Evolutionary conservation across 30 jellyfish, hydroid and myxozoan species (phyloP), one percentile per base, ranked within the genome.

Genomic region (Cassiopea andromeda): DNA sequence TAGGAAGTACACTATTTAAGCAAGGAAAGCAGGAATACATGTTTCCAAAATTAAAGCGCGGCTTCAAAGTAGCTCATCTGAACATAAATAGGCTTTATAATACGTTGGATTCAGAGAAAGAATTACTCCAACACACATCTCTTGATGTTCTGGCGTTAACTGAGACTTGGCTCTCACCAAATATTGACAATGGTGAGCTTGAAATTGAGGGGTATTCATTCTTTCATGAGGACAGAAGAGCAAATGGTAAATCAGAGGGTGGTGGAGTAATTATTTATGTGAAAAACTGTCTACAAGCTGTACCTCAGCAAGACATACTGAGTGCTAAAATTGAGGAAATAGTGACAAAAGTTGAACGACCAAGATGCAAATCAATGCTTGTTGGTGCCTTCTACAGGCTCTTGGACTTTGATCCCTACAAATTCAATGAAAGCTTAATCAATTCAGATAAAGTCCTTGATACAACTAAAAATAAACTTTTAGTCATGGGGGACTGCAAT

Each of bases 341-440:
- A 88, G 78, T 79, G 91, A 88, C 79, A 88, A 80, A 78, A 78
- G 38, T 80, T 72, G 91, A 80, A 66, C 78, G 96, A 88, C 91
- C 92, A 71, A 86, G 82, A 78, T 88, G 81, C 92, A 88, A 78
- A 67, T 81, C 91, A 88, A 43, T 88, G 81, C 49, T 88, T 87
- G 80, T 88, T 87, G 91, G 91, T 68, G 68, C 96, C 68, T 79
- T 88, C 69, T 88, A 88, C 96, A 88, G 91, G 71, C 89, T 90
- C 89, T 84, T 84, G 76, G 83, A 87, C 77, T 60, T 87, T 64
- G 90, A 87, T 77, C 84, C 86, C 48, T 67, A 68, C 57, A 89
- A 70, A 71, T 80, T 73, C 57, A 89, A 69, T 73, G 85, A 80
- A 73, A 80, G 76, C 45, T 80, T 88, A 81, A 78, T 87, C 70